phyloP scores from a whole-genome alignment of 64 coral and sea anemone species.

The Montipora foliosa region DNA sequence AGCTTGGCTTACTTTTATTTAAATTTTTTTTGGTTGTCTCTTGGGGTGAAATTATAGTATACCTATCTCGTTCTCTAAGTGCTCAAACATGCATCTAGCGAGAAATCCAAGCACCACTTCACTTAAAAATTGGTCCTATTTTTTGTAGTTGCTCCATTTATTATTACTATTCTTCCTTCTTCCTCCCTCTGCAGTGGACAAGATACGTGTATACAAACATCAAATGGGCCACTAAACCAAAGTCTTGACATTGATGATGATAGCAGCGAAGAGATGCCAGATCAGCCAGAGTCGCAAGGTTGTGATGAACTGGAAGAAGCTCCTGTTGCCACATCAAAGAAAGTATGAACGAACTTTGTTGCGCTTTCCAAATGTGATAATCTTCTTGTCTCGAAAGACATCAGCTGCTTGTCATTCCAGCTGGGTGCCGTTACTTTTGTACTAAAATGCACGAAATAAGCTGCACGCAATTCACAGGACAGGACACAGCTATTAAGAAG shows the following conservation, averaged over 20 bases:
- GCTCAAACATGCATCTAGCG: no score
- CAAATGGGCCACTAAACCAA: background rate
- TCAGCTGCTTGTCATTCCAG: no score
- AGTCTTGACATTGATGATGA: conserved; percentile 28
- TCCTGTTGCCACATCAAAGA: background rate
- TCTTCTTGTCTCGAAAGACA: no score
- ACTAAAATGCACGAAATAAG: no score
- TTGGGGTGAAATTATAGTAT: no score
- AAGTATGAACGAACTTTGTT: background rate
- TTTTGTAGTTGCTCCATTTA: background rate
- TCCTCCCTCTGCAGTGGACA: background rate
- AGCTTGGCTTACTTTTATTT: background rate
- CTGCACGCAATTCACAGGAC: no score
- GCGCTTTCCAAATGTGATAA: no score
- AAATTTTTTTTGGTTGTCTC: background rate
- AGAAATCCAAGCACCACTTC: no score
- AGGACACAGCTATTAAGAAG: no score
- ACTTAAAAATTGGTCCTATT: no score
- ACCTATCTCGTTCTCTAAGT: no score
- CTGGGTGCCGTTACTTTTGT: no score
- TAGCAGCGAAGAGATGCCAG: background rate
- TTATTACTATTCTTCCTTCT: background rate
- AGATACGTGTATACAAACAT: background rate
- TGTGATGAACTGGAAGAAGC: conserved; percentile 20
- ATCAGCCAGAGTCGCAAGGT: background rate